Percentiles rank a stretch among this genome's conserved stretches.
Conservation (phyloP, 2,888 invertebrate genomes). For the Morpho deidamia region DNA sequence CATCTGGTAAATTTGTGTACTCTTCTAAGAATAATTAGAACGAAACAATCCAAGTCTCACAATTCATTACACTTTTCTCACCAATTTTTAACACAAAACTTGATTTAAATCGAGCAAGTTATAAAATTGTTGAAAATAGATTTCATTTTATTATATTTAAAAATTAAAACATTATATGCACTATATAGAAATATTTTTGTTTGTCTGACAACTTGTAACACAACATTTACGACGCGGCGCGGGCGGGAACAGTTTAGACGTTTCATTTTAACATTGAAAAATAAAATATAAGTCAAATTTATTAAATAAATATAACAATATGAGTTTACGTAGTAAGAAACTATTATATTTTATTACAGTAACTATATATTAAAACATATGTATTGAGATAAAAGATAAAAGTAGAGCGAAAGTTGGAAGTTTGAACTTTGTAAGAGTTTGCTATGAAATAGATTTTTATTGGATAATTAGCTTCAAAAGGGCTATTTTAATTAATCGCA, state of each 20-base stretch:
- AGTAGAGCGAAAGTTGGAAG: slow-evolving; percentile 16
- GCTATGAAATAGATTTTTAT: too few relatives aligned
- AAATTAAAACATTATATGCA: slow-evolving; percentile 33
- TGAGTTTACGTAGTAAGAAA: too few relatives aligned
- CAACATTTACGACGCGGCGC: slow-evolving; percentile 44
- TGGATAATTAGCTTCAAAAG: too few relatives aligned
- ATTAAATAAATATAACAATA: too few relatives aligned
- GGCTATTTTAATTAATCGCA: too few relatives aligned
- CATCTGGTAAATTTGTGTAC: slow-evolving; percentile 54
- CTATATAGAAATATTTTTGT: slow-evolving; percentile 45
- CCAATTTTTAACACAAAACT: slow-evolving; percentile 6
- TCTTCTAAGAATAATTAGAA: slow-evolving; percentile 32
- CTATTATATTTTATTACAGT: too few relatives aligned
- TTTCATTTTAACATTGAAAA: slow-evolving; percentile 42
- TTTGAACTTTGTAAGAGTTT: not conserved
- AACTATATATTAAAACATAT: not conserved
- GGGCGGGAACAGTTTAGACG: slow-evolving; percentile 37
- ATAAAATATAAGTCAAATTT: not conserved
- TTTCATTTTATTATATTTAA: slow-evolving; percentile 45
- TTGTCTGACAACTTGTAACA: slow-evolving; percentile 49
- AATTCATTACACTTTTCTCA: slow-evolving; percentile 10
- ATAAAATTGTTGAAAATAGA: slow-evolving; percentile 31
- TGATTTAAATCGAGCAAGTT: slow-evolving; percentile 28
- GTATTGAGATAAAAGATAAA: not conserved
- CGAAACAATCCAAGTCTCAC: slow-evolving; percentile 35